A percentile compares a stretch with the other conserved stretches of the same genome.
phyloP scores from a whole-genome alignment of 2,113 vertebrate genomes.

The Trogon surrucura region DNA sequence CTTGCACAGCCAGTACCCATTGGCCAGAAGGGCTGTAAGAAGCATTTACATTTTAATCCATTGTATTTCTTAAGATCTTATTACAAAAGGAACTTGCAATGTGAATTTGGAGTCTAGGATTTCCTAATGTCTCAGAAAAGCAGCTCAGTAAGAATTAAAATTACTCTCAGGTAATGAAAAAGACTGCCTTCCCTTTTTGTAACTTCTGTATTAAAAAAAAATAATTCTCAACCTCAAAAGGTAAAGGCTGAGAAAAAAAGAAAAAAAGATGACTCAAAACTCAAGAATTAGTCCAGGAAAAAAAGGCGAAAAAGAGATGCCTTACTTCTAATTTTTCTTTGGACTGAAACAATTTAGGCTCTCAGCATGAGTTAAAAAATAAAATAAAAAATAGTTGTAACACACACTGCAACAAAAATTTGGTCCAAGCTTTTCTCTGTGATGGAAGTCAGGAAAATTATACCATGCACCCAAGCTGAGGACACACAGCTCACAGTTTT shows the following conservation, averaged over 20 bases:
- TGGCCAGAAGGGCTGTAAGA: conserved; percentile 94
- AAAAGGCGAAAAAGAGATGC: not conserved
- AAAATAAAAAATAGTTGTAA: not conserved
- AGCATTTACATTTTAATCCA: not conserved
- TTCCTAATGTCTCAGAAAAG: not conserved
- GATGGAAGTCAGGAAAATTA: not conserved
- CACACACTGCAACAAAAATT: not conserved
- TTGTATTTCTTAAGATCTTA: not conserved
- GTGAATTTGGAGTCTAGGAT: not conserved
- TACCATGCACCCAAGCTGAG: not conserved
- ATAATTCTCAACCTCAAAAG: not conserved
- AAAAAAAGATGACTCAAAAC: not conserved
- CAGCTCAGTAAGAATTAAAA: not conserved
- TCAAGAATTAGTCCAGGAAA: not conserved
- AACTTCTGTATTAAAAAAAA: not conserved
- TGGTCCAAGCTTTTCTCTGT: not conserved
- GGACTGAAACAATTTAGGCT: not conserved
- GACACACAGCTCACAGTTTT: conserved; percentile 2
- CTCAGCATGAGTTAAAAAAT: not conserved
- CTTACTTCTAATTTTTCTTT: not conserved
- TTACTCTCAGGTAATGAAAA: not conserved
- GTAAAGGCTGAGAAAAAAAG: not conserved
- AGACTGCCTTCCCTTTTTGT: not conserved
- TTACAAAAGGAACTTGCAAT: not conserved
- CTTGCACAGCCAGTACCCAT: conserved; percentile 98